Base-by-base conservation (phyloP, 2,888 invertebrate species). In the Oscheius sp. region DNA sequence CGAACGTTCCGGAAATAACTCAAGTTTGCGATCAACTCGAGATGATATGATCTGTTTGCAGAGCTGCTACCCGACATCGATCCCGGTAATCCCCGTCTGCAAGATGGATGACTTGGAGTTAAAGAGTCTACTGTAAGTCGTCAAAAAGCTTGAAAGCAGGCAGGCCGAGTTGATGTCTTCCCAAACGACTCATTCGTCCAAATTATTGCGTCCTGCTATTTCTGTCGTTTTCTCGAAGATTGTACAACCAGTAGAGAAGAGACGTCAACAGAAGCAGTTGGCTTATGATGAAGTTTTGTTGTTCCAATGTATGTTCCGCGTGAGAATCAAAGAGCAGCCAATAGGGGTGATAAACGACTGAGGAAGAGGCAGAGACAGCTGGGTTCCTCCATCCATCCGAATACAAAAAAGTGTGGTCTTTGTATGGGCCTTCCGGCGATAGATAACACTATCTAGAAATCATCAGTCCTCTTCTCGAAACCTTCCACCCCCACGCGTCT, bases 361-460 rank as follows among this genome's bases (percentile, higher is more conserved):
- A 42, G 4, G 52, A 27, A 27, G 25, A 52, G 52, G n/a, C 17
- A 48, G 29, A 52, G 29, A 29, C 25, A 52, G 25, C 20, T 23
- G 48, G 12, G 20, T 17, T 17, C 23, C 42, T n/a, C 42, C 3
- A 17, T n/a, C n/a, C 42, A 42, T 6, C 48, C 48, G 37, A 37
- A 37, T 25, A 6, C 17, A 25, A 3, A 48, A 42, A 42, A 25
- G n/a, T 48, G 48, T 48, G 25, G 17, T 55, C 17, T 33, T 20
- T 42, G 5, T 45, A 27, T 58, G 42, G 42, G 1, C 45, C 25
- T 61, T 61, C 61, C 61, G 61, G 42, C 25, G 31, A 42, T n/a
- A n/a, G 61, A 61, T 61, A 61, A 61, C 61, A n/a, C 37, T 57
- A 57, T 57, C 57, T 20, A 23, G 34, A 57, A 57, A 37, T 57